Conservation (phyloP, 2,888 invertebrate genomes). For the Melanostoma mellinum region DNA sequence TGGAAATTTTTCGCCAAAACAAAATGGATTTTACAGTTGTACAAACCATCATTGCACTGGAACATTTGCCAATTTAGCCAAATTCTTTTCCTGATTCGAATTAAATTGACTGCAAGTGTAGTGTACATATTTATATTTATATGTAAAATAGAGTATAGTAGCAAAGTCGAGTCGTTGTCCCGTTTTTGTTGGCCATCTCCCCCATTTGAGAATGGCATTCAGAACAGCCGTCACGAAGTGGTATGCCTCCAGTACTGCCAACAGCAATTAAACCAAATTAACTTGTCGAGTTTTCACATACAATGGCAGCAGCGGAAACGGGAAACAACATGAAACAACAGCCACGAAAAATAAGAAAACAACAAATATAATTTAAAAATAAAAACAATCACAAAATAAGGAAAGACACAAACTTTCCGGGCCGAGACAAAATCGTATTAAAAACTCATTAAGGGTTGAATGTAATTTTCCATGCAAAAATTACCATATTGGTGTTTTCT, state of each 20-base stretch:
- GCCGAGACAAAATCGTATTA: slow-evolving; percentile 69
- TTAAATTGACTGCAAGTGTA: slow-evolving; percentile 69
- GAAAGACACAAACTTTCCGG: slow-evolving; percentile 40
- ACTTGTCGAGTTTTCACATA: slow-evolving; percentile 67
- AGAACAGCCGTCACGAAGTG: slow-evolving; percentile 28
- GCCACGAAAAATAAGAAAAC: slow-evolving; percentile 6
- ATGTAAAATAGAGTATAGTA: neutral
- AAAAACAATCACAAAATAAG: slow-evolving; percentile 40
- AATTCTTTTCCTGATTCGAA: slow-evolving; percentile 68
- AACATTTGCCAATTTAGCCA: slow-evolving; percentile 68
- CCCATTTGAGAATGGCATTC: slow-evolving; percentile 1
- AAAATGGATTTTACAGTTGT: slow-evolving; percentile 61
- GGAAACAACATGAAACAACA: slow-evolving; percentile 38
- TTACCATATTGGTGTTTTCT: slow-evolving; percentile 67
- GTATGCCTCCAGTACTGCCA: slow-evolving; percentile 61
- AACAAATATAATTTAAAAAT: neutral
- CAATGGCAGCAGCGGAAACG: slow-evolving; percentile 61
- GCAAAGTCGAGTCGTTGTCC: neutral
- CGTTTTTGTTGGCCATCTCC: slow-evolving; percentile 13
- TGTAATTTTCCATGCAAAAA: slow-evolving; percentile 69
- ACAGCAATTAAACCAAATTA: slow-evolving; percentile 72
- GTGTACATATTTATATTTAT: neutral
- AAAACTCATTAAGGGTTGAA: slow-evolving; percentile 71
- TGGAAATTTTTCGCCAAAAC: slow-evolving; percentile 9
- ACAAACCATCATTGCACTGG: slow-evolving; percentile 66